These are phyloP conservation scores for Lycopodina hypogea DNA, from an alignment of 37 sponge, comb jelly and placozoan genomes.

Conservation along the genomic window DNA sequence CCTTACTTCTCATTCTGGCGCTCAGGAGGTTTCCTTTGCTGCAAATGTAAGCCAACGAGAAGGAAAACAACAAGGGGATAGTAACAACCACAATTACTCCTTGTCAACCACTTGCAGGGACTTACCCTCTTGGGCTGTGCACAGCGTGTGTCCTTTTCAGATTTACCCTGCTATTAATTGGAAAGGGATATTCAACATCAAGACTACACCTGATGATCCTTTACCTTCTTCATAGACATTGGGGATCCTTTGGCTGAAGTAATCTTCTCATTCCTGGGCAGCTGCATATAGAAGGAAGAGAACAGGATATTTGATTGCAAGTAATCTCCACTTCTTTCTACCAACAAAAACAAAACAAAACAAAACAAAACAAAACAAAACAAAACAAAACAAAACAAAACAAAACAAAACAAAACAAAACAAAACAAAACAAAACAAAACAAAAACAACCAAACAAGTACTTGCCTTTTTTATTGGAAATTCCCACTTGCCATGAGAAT, in stretches of 20 bases:
- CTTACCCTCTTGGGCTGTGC: constrained; percentile 24
- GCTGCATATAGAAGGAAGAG: constrained; percentile 6
- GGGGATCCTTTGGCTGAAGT: constrained; percentile 46
- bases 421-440: too few species aligned
- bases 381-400: too few species aligned
- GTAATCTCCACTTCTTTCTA: too few species aligned
- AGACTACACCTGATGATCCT: not conserved
- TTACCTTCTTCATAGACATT: constrained; percentile 59
- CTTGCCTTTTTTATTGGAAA: constrained; percentile 43
- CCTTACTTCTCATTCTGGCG: constrained; percentile 35
- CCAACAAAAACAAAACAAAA: too few species aligned
- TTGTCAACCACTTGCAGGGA: not conserved
- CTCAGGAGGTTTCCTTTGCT: constrained; percentile 40
- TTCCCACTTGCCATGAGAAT: constrained; percentile 54
- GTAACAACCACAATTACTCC: not conserved
- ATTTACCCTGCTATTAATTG: not conserved
- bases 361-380: too few species aligned
- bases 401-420: too few species aligned
- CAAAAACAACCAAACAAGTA: too few species aligned
- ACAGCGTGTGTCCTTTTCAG: constrained; percentile 22
- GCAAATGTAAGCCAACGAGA: not conserved
- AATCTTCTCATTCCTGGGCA: constrained; percentile 59
- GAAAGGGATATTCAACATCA: too few species aligned
- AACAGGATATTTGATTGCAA: not conserved
- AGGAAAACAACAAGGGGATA: not conserved